Evolutionary conservation across 2,113 vertebrate genomes (phyloP).

Genomic region (Rhinolophus ferrumequinum): DNA sequence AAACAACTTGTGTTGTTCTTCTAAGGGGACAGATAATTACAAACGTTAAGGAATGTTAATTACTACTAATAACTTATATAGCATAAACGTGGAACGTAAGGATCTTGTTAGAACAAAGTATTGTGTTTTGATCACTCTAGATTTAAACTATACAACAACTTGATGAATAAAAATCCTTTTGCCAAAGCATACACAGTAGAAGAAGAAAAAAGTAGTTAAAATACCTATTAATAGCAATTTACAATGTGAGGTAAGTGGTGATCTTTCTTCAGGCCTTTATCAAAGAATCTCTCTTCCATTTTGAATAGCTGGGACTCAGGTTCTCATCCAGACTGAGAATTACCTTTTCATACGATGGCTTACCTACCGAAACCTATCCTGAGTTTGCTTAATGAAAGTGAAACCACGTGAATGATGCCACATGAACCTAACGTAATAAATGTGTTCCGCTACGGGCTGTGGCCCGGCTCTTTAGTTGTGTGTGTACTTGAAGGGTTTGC

Average conservation of each 20-base stretch:
- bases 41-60: neutral
- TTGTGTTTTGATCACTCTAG: neutral
- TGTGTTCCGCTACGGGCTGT: neutral
- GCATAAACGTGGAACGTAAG: neutral
- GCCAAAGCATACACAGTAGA: neutral
- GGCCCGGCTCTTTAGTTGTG: neutral
- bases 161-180: neutral
- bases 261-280: neutral
- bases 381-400: neutral
- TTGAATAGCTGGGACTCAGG: neutral
- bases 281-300: neutral
- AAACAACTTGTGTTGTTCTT: neutral
- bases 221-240: neutral
- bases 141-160: neutral
- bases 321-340: neutral
- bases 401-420: neutral
- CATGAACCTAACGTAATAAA: neutral
- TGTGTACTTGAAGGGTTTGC: accelerated
- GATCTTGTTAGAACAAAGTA: neutral
- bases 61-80: neutral
- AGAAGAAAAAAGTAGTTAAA: neutral
- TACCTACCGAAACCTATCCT: neutral
- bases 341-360: neutral
- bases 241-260: neutral
- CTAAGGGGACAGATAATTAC: neutral